Base-by-base conservation (phyloP, 2,888 invertebrate genomes). In the Bellardia bayeri region DNA sequence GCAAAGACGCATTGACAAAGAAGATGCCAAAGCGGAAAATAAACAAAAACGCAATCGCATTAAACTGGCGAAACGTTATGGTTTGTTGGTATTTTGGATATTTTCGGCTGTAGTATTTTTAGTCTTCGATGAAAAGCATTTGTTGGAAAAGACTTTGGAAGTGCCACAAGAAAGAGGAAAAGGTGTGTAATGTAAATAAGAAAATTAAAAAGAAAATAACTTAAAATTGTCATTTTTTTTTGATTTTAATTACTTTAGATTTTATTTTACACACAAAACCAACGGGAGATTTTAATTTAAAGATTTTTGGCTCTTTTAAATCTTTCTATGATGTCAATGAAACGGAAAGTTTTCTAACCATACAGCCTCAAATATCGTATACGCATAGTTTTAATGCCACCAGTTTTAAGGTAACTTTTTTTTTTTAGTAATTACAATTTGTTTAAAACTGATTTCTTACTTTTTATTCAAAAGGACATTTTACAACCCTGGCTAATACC, bases 401-500 rank as follows among this genome's bases (percentile, higher is more conserved):
- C 3, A 80, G 83, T 4, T 91, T 89, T 69, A 90, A 90, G 91
- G 92, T 92, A 82, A 51, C 56, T 49, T 69, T 2, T 16, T 40
- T 51, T 2, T 16, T 40, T 51, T 2, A 51, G 13, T 42, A 30
- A 49, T 49, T 14, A 45, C 2, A n/a, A n/a, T 33, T 37, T 63
- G 23, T 30, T 63, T 16, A 14, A 14, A 14, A 37, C 4, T 37
- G 14, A 63, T 33, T 63, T 14, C 8, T 30, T n/a, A 13, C n/a
- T 30, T 33, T 56, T n/a, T n/a, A n/a, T 23, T 42, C 66, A 42
- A 42, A 68, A 91, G 91, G 88, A 90, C 33, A 86, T 91, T 30
- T 94, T 95, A 4, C 92, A 95, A 6, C 91, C 94, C 0, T 96
- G 96, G 96, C 92, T 92, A 0, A 92, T 97, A 45, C 94, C 95